Evolutionary conservation across 2,797 vertebrate species (phyloP).

Genomic region (Pantherophis vulpinus): DNA sequence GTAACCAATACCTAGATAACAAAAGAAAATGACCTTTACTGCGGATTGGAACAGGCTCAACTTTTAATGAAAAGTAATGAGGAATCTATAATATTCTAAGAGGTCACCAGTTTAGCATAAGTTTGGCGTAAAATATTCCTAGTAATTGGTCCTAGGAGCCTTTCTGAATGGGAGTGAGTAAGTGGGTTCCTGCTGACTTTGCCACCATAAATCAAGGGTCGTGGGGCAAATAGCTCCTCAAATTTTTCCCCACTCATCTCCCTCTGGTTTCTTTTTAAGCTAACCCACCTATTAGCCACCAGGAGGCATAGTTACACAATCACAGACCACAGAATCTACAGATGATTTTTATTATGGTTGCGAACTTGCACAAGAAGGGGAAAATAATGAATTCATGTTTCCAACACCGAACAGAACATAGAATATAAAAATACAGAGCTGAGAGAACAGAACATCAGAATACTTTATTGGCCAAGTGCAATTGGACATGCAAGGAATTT

Average conservation of each 20-base stretch:
- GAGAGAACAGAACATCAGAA: not conserved
- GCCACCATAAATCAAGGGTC: not conserved
- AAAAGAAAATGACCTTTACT: conserved; percentile 2
- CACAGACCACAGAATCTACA: not conserved
- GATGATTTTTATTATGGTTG: not conserved
- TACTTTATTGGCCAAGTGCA: not conserved
- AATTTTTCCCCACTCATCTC: not conserved
- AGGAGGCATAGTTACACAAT: not conserved
- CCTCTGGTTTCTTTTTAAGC: not conserved
- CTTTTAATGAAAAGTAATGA: not conserved
- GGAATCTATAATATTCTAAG: not conserved
- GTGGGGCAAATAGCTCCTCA: not conserved
- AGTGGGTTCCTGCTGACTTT: not conserved
- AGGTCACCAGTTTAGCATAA: not conserved
- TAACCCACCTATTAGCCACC: not conserved
- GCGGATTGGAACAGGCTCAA: not conserved
- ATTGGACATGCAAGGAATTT: not conserved
- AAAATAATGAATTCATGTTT: not conserved
- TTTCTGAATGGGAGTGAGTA: not conserved
- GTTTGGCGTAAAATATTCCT: not conserved
- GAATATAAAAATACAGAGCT: not conserved
- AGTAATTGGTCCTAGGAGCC: not conserved
- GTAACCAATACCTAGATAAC: not conserved
- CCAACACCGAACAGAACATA: not conserved
- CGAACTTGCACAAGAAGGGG: not conserved